These are phyloP conservation scores for Hypanus sabinus DNA, from an alignment of 2,113 vertebrate species.

Conservation along the genomic window DNA sequence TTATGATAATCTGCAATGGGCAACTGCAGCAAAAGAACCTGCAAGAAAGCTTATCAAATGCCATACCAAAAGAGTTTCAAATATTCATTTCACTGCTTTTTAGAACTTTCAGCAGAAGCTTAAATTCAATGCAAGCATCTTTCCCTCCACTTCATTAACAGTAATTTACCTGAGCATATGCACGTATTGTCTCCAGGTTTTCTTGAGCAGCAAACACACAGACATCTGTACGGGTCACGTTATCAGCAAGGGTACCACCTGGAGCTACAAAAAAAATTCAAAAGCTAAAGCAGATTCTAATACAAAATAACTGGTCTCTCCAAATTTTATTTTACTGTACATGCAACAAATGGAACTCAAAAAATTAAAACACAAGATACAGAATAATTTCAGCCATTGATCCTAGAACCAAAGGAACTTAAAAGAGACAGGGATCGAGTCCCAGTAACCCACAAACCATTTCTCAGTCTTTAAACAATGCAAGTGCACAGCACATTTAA, in stretches of 20 bases:
- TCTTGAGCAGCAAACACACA: constrained; percentile 97
- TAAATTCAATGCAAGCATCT: too few species aligned
- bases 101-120: too few species aligned
- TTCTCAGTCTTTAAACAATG: background rate
- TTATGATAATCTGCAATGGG: background rate
- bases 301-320: background rate
- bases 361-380: background rate
- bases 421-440: too few species aligned
- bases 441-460: background rate
- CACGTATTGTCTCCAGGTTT: constrained; percentile 98
- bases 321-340: background rate
- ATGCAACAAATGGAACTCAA: background rate
- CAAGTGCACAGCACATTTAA: background rate
- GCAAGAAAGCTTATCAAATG: background rate
- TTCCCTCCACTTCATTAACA: too few species aligned
- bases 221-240: constrained; percentile 95
- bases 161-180: constrained; percentile 84
- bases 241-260: constrained; percentile 90
- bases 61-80: too few species aligned
- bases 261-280: constrained; percentile 63
- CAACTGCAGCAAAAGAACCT: too few species aligned
- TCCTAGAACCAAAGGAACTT: too few species aligned
- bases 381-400: too few species aligned
- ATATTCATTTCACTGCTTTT: too few species aligned
- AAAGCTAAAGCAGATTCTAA: background rate